phyloP scores from a whole-genome alignment of 2,113 vertebrate species.

The Myotis yumanensis region DNA sequence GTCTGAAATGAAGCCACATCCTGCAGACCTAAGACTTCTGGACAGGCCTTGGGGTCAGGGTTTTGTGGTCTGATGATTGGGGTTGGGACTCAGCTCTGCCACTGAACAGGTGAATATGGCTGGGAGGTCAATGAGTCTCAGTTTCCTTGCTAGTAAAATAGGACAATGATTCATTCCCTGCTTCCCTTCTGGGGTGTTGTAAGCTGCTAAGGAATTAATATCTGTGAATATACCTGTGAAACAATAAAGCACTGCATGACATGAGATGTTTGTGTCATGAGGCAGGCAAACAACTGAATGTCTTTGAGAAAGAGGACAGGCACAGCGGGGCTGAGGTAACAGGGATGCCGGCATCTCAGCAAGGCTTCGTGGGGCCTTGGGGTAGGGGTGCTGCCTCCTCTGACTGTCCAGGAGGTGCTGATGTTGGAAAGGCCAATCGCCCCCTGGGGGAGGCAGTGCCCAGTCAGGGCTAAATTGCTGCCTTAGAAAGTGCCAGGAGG shows the following conservation, averaged over 20 bases:
- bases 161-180: neutral
- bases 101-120: neutral
- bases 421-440: slow-evolving; percentile 46
- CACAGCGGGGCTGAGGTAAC: neutral
- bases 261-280: neutral
- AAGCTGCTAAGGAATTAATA: neutral
- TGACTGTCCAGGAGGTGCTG: neutral
- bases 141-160: neutral
- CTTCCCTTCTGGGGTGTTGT: neutral
- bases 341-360: neutral
- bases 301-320: neutral
- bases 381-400: neutral
- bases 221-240: neutral
- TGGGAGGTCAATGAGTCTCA: neutral
- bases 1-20: neutral
- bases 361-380: neutral
- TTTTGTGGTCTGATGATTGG: neutral
- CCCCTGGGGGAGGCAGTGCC: neutral
- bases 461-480: neutral
- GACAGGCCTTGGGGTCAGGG: neutral
- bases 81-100: neutral
- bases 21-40: neutral
- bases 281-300: neutral
- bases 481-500: neutral
- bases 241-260: neutral